Conservation (phyloP, 2,888 invertebrate species). For the Lasioglossum vierecki region DNA sequence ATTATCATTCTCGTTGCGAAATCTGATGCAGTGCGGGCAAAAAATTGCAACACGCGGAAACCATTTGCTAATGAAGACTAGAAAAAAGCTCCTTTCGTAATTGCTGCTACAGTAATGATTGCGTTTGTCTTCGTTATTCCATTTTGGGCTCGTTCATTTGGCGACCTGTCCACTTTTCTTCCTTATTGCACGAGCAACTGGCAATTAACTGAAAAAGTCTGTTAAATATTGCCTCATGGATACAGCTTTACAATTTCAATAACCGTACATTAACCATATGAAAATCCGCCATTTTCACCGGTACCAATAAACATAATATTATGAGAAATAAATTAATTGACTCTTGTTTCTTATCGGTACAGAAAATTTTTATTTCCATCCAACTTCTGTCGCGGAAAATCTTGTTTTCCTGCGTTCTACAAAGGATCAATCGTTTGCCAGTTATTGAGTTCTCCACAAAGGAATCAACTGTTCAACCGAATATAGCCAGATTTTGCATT, state of each 20-base stretch:
- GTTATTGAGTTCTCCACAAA: no score
- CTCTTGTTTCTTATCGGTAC: no score
- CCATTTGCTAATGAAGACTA: neutral
- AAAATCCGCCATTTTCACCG: no score
- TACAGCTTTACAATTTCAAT: no score
- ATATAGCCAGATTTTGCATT: neutral
- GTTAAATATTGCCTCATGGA: neutral
- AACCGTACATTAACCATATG: neutral
- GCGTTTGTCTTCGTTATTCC: neutral
- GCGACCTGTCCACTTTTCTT: neutral
- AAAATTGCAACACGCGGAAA: neutral
- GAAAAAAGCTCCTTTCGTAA: neutral
- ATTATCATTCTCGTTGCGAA: neutral
- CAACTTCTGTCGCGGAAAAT: no score
- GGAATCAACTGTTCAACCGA: no score
- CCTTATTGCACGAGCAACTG: neutral
- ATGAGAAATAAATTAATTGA: no score
- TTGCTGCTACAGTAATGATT: neutral
- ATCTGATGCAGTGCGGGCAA: neutral
- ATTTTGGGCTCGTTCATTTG: neutral
- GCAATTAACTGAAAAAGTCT: neutral
- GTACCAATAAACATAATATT: neutral
- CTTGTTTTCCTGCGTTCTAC: no score
- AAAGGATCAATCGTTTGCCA: no score
- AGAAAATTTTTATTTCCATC: no score